phyloP scores from a whole-genome alignment of 2,888 invertebrate species.

The Dione juno region DNA sequence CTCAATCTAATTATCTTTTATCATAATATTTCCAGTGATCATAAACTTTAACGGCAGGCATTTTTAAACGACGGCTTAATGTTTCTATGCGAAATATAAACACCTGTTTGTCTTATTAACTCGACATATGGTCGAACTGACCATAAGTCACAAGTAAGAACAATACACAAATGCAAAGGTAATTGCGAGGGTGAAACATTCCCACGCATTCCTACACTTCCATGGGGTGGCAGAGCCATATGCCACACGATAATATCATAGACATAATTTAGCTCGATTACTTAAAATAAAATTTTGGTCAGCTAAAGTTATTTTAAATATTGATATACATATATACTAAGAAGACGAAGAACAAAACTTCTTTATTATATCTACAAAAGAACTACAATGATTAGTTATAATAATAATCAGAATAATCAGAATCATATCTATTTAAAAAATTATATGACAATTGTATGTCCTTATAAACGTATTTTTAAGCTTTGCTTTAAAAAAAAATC shows the following conservation, averaged over 20 bases:
- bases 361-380: not conserved
- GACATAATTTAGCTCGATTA: slow-evolving; percentile 53
- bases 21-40: too few relatives aligned
- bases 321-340: not conserved
- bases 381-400: not conserved
- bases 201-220: slow-evolving; percentile 77
- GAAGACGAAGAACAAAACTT: not conserved
- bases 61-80: slow-evolving; percentile 1
- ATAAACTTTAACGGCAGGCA: not conserved
- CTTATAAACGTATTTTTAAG: too few relatives aligned
- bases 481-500: too few relatives aligned
- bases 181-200: slow-evolving; percentile 72
- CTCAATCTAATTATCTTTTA: too few relatives aligned
- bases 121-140: slow-evolving; percentile 69
- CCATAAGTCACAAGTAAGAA: slow-evolving; percentile 78
- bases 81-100: slow-evolving; percentile 22
- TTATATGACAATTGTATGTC: not conserved
- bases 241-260: slow-evolving; percentile 61
- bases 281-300: not conserved
- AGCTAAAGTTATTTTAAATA: not conserved
- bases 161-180: slow-evolving; percentile 56
- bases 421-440: not conserved
- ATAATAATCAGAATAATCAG: not conserved
- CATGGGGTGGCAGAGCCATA: slow-evolving; percentile 60
- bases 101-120: slow-evolving; percentile 48